Base-by-base conservation (phyloP, 2,113 vertebrate genomes). In the Ginglymostoma cirratum region DNA sequence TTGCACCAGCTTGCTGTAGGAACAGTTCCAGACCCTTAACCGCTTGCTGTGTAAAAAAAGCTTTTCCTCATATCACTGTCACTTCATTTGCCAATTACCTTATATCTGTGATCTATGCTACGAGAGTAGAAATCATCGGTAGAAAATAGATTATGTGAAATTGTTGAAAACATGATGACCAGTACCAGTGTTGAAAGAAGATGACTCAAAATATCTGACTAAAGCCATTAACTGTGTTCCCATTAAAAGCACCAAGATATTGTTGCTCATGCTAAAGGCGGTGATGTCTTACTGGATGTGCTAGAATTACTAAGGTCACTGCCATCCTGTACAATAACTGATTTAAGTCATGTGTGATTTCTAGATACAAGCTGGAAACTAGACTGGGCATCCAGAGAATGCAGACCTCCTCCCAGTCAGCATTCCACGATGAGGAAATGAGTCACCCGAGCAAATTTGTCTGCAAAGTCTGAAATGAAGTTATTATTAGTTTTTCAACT, bases 381-480 rank as follows among this genome's bases (percentile, higher is more conserved):
- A 72, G 45, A 42, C 92, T 42, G 66, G 94, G 67, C 42, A 95
- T 95, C 72, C 24, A 10, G 92, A 52, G 69, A 72, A 95, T 72
- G 27, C 94, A 95, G 38, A 95, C 94, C 27, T 76, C 94, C 67
- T 95, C 38, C 42, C 67, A 95, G 42, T 72, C 69, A 72, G 21
- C 42, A 72, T 95, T 45, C 69, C 69, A 66, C 19, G 65, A 93
- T 65, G 89, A 67, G 89, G 89, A 93, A 93, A 93, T 93, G 61
- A 93, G 15, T 93, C 89, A 66, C 48, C 66, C 12, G 34, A 34
- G 27, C 87, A 90, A 61, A 90, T 90, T 55, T 90, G 52, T 90
- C 30, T 90, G 30, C 87, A 90, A 90, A 55, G 52, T 90, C 89
- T 93, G 89, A 93, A 93, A n/a, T 93, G 61, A 45, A 66, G 80